Percentiles rank a stretch among this genome's conserved stretches.
Conservation (phyloP, 2,113 vertebrate species). For the Proteles cristata region DNA sequence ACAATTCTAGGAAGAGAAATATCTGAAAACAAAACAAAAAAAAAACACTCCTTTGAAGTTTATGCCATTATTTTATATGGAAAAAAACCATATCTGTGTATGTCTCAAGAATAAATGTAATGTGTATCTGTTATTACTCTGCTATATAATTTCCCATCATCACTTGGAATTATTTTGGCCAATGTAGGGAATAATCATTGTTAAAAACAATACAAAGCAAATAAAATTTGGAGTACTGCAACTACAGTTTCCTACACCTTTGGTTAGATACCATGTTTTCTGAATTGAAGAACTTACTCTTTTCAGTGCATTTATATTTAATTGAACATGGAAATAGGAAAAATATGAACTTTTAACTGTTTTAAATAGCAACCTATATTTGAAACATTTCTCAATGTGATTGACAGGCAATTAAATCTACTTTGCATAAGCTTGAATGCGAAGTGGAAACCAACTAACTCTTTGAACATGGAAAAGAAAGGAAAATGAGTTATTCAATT, state of each 20-base stretch:
- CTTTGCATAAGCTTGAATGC: slow-evolving; percentile 63
- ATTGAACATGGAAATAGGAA: slow-evolving; percentile 73
- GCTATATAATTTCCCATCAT: neutral
- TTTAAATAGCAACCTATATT: slow-evolving; percentile 76
- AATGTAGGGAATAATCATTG: neutral
- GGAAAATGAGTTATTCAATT: slow-evolving; percentile 22
- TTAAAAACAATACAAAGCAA: slow-evolving; percentile 43
- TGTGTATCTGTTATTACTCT: neutral
- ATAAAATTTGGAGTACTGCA: neutral
- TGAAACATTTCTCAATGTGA: slow-evolving; percentile 70
- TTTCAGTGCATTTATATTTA: slow-evolving; percentile 80
- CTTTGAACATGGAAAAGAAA: slow-evolving; percentile 52
- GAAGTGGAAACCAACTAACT: slow-evolving; percentile 59
- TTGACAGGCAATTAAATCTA: slow-evolving; percentile 49
- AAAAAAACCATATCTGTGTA: neutral
- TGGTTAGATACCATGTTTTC: slow-evolving; percentile 48
- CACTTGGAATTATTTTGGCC: neutral
- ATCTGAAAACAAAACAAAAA: neutral
- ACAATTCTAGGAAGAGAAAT: neutral
- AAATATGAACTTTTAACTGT: slow-evolving; percentile 58
- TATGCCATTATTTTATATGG: neutral
- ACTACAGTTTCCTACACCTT: slow-evolving; percentile 30
- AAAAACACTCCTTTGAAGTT: neutral
- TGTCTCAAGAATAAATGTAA: neutral
- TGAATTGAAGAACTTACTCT: slow-evolving; percentile 72